Base-by-base conservation (phyloP, 1,140 invertebrate genomes). In the Camponotus pennsylvanicus region DNA sequence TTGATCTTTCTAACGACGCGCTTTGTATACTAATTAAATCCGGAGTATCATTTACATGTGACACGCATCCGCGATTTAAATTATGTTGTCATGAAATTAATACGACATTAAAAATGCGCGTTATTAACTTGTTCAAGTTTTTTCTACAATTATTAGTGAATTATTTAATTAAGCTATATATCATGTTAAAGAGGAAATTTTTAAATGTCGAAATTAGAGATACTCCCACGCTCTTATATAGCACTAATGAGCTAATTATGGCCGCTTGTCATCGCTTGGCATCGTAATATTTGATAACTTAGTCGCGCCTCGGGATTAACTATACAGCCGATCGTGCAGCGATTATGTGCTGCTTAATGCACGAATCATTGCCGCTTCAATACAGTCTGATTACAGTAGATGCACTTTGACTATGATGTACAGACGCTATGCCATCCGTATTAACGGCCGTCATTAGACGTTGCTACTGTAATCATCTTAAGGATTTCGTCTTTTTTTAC, bases 11-110 rank as follows among this genome's bases (percentile, higher is more conserved):
- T 69, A 84, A 45, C 75, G 49, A 64, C 82, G 40, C 52, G 70
- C 59, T 61, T 79, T 71, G 73, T 87, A 86, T 89, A 86, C 66
- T 86, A 80, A 78, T 85, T 78, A 82, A 89, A 76, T 80, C 59
- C 75, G 32, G 67, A 73, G 57, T 57, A 70, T 70, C 66, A 86
- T 86, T 77, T 79, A 80, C 0, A 18, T 6, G 49, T 52, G 5
- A 52, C 49, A 57, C 79, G 67, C 45, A 37, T 57, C 40, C 49
- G 57, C 67, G 76, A 70, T 57, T 80, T 80, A 66, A 66, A 42
- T n/a, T 49, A 66, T 13, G 40, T n/a, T 5, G 27, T 34, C 34
- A 3, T 13, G 32, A 66, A 64, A 64, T 57, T 45, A 78, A 69
- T 52, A 49, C 13, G n/a, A 40, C 7, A 34, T 79, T 69, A 79